phyloP scores from a whole-genome alignment of 2,113 vertebrate genomes.

The Catharus fuscescens region DNA sequence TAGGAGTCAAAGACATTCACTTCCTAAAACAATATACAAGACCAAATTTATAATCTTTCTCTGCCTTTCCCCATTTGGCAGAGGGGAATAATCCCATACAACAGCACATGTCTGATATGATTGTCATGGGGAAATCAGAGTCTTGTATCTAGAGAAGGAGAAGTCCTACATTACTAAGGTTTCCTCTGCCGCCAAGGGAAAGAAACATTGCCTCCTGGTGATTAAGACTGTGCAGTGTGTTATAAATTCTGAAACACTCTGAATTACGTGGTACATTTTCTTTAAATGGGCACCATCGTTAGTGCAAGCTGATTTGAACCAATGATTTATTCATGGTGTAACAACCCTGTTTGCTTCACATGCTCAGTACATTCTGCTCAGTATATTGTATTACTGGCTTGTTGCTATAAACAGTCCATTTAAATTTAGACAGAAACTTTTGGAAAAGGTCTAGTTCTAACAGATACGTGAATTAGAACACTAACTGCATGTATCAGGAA shows the following conservation, averaged over 20 bases:
- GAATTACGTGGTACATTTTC: background rate
- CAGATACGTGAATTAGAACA: background rate
- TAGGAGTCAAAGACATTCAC: background rate
- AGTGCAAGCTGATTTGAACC: background rate
- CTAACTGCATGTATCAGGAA: background rate
- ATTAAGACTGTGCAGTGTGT: conserved; percentile 42
- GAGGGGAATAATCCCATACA: background rate
- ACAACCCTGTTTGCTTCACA: background rate
- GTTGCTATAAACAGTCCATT: conserved; percentile 43
- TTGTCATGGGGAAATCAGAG: background rate
- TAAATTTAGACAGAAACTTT: conserved; percentile 44
- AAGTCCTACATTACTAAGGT: background rate
- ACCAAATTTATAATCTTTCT: background rate
- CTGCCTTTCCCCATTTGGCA: background rate
- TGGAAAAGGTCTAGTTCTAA: conserved; percentile 19
- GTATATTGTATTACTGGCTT: conserved; percentile 13
- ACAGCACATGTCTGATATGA: fast-evolving
- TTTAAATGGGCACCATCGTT: background rate
- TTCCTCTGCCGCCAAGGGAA: background rate
- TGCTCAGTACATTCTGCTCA: background rate
- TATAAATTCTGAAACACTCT: conserved; percentile 25
- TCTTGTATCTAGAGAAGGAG: background rate
- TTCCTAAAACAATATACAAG: background rate
- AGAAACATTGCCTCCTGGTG: conserved; percentile 62
- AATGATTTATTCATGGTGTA: conserved; percentile 23